Evolutionary conservation across 2,888 invertebrate genomes (phyloP), one percentile per base, ranked within the genome.

Genomic region (Lucinisca nassula): DNA sequence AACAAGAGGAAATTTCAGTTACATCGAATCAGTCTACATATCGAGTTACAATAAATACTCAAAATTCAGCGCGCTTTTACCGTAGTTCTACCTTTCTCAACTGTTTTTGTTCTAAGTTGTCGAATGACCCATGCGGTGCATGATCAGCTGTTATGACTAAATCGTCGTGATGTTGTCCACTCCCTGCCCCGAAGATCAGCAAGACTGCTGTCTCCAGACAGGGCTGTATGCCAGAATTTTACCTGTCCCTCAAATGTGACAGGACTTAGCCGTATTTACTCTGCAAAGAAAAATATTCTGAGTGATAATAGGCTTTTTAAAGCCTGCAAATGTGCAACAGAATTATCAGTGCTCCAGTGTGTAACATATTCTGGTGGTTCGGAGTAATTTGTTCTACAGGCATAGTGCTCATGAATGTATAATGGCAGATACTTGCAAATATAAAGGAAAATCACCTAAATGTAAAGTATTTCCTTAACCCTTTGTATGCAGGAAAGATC

Each of bases 261-360:
- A 67, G 67, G 67, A 21, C 67, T 67, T 35, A n/a, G 30, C 61
- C 61, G 8, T 2, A 61, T 73, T 58, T 58, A 49, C 75, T 90
- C 91, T 91, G 91, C 88, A 91, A 91, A 88, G 81, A 91, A 91
- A 91, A 91, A 88, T 79, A 90, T 84, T 77, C 40, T 75, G 70
- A 72, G 35, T 84, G 78, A 87, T 76, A 83, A 77, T n/a, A 74
- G 72, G 81, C 72, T 38, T 51, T 38, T 27, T 4, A 4, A 61
- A 61, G 61, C 61, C 61, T 24, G n/a, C n/a, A n/a, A n/a, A n/a
- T n/a, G n/a, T n/a, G n/a, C n/a, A n/a, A n/a, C n/a, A n/a, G n/a
- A n/a, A n/a, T n/a, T n/a, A n/a, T n/a, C n/a, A n/a, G n/a, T n/a
- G n/a, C n/a, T n/a, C n/a, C n/a, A n/a, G n/a, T n/a, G n/a, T n/a